Percentiles rank a stretch among this genome's conserved stretches.
phyloP scores from a whole-genome alignment of 1,140 invertebrate species.

The Cotesia vestalis region DNA sequence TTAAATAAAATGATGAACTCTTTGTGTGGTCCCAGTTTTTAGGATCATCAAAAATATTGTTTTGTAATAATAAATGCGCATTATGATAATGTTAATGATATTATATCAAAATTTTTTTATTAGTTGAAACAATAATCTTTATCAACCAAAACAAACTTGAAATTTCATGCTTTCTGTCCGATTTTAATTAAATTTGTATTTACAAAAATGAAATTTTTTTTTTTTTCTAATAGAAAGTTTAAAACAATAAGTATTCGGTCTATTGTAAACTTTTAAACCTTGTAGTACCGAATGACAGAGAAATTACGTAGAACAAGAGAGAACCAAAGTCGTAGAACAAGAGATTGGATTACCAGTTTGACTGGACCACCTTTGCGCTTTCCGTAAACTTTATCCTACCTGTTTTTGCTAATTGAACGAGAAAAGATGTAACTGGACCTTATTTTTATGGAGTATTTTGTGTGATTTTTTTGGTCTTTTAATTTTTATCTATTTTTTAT shows the following conservation, averaged over 20 bases:
- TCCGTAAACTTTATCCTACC: constrained; percentile 63
- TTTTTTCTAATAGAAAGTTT: too few species aligned
- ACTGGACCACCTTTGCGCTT: constrained; percentile 58
- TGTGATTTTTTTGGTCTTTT: constrained; percentile 41
- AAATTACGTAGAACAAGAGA: background rate
- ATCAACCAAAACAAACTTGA: too few species aligned
- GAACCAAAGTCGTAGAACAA: constrained; percentile 40
- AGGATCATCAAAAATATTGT: constrained; percentile 26
- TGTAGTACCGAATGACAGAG: background rate
- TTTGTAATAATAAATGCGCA: constrained; percentile 3
- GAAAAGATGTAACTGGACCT: constrained; percentile 67
- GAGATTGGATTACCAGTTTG: constrained; percentile 60
- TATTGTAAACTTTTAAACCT: too few species aligned
- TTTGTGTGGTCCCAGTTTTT: constrained; percentile 51
- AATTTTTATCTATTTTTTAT: background rate
- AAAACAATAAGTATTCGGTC: too few species aligned
- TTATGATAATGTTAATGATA: background rate
- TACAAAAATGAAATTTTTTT: too few species aligned
- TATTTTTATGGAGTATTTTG: constrained; percentile 61
- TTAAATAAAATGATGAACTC: constrained; percentile 46
- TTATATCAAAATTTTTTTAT: too few species aligned
- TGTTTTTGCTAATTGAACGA: constrained; percentile 67
- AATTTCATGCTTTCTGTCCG: too few species aligned
- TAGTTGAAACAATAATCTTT: too few species aligned
- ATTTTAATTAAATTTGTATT: too few species aligned